Evolutionary conservation across 2,113 vertebrate species (phyloP), one percentile per base, ranked within the genome.

Genomic region (Arenaria interpres): DNA sequence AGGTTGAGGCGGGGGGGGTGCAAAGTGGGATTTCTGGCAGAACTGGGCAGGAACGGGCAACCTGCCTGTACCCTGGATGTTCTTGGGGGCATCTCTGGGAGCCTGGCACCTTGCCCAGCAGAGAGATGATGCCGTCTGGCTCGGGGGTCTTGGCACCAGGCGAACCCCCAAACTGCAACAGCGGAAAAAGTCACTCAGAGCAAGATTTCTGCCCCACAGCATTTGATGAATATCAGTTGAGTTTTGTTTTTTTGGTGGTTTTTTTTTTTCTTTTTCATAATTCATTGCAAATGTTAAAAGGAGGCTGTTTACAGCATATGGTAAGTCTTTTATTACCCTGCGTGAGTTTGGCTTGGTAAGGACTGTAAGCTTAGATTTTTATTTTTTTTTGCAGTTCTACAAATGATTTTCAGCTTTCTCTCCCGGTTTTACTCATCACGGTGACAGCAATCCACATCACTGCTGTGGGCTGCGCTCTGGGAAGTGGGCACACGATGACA

Each of bases 401-500:
- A 88, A 82, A 85, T 76, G 23, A 68, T 94, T 94, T 82, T 82
- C 63, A 93, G 57, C 37, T 94, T 89, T 95, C 77, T 85, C 66
- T 91, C 30, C 54, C 25, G 27, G 39, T 89, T 74, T 94, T 91
- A 93, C 86, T 97, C 90, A 96, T 66, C 30, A 3, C 62, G 22
- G 62, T 93, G 81, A 95, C 87, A 93, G 73, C 74, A 77, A 81
- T 86, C 39, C 60, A 50, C 80, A 92, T 76, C 93, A 69, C 77
- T n/a, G 77, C 85, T 76, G 89, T 88, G 84, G 93, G 91, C 16
- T 88, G 92, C 74, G 28, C 68, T 76, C 79, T 89, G 79, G 85
- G 89, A 92, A 94, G 93, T 89, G 77, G 93, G 91, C 87, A 64
- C 64, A 64, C 0, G 13, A 87, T 87, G 77, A 95, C 91, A 96